Conservation (phyloP, 2,113 vertebrate species). For the Nesospiza acunhae region DNA sequence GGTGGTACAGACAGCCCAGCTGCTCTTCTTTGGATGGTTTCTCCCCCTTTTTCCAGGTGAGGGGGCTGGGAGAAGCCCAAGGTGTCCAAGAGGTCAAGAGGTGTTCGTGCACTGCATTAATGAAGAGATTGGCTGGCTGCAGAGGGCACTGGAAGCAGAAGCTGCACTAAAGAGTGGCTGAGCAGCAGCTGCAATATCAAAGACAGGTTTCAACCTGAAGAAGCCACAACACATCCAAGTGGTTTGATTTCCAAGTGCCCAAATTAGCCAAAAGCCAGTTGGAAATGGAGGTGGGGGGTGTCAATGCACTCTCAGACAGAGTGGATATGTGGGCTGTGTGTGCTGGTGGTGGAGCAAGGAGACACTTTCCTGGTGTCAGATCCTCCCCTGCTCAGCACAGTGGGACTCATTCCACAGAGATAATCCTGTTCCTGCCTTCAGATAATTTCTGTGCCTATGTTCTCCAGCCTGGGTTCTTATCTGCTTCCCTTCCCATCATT, state of each 20-base stretch:
- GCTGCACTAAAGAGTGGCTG: background rate
- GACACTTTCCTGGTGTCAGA: background rate
- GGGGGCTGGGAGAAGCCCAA: background rate
- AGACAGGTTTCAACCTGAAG: background rate
- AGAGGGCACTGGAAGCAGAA: background rate
- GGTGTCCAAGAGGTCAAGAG: background rate
- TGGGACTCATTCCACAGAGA: background rate
- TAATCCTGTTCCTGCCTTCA: background rate
- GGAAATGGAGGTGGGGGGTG: background rate
- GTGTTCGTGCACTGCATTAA: background rate
- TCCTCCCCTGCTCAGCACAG: background rate
- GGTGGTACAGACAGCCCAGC: slow-evolving; percentile 1
- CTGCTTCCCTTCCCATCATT: background rate
- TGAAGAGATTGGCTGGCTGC: background rate
- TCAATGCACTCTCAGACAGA: background rate
- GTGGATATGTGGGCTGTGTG: background rate
- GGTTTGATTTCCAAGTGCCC: background rate
- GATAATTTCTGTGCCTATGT: background rate
- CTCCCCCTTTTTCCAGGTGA: background rate
- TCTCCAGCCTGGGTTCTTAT: background rate
- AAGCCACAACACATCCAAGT: background rate
- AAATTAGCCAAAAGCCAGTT: background rate
- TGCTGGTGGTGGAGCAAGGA: background rate
- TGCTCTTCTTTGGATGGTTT: background rate
- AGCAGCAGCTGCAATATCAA: background rate